A percentile compares a stretch with the other conserved stretches of the same genome.
Conservation (phyloP, 2,797 vertebrate species). For the Remorina albescens region DNA sequence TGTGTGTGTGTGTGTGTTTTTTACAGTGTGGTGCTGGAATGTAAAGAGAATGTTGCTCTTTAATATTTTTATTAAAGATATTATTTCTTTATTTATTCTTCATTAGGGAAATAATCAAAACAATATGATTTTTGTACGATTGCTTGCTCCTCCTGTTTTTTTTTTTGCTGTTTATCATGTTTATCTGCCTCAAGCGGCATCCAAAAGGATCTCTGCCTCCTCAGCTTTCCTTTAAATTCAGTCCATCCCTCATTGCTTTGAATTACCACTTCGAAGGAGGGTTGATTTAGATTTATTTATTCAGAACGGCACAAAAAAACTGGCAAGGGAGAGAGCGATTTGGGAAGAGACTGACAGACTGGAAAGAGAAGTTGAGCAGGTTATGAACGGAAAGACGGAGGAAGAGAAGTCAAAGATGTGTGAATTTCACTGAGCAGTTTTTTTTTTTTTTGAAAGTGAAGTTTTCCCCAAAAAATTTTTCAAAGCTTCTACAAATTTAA, state of each 20-base stretch:
- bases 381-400: slow-evolving; percentile 11
- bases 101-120: neutral
- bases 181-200: slow-evolving; percentile 33
- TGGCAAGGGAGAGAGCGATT: slow-evolving; percentile 50
- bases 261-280: slow-evolving; percentile 69
- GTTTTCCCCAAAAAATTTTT: too few species aligned
- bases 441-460: neutral
- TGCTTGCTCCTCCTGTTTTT: slow-evolving; percentile 6
- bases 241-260: slow-evolving; percentile 37
- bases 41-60: neutral
- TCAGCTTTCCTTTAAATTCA: slow-evolving; percentile 53
- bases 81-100: accelerated
- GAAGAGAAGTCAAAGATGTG: slow-evolving; percentile 19
- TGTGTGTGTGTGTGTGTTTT: neutral
- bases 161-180: slow-evolving; percentile 25
- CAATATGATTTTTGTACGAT: neutral
- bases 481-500: neutral
- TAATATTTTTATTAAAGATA: neutral
- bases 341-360: neutral
- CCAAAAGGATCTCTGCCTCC: slow-evolving; percentile 48
- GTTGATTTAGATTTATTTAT: slow-evolving; percentile 79
- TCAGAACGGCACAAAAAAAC: slow-evolving; percentile 66
- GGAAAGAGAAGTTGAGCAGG: slow-evolving; percentile 53
- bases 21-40: too few species aligned
- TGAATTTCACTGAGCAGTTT: slow-evolving; percentile 18